phyloP scores from a whole-genome alignment of 2,888 invertebrate species.

The Bimastos eiseni region DNA sequence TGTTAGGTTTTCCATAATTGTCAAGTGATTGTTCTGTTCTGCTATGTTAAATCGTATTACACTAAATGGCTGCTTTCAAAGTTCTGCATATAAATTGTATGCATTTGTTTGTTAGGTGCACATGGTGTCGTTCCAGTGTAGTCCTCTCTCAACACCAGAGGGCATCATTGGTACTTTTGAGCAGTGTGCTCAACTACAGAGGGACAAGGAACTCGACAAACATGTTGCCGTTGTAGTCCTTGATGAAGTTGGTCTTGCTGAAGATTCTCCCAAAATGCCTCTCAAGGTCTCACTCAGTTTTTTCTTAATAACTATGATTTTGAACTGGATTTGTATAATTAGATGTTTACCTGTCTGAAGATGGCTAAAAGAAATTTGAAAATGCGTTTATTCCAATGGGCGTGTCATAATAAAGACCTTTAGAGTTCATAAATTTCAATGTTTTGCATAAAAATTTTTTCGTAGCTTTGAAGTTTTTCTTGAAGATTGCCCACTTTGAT shows the following conservation, averaged over 20 bases:
- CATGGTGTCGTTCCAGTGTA: constrained; percentile 59
- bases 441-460: too few species aligned
- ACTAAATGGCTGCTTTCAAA: too few species aligned
- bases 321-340: too few species aligned
- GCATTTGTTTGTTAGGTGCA: constrained; percentile 46
- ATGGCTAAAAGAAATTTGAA: too few species aligned
- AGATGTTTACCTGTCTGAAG: too few species aligned
- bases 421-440: too few species aligned
- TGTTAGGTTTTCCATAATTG: too few species aligned
- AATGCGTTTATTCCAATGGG: too few species aligned
- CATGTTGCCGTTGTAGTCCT: constrained; percentile 57
- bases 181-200: constrained; percentile 55
- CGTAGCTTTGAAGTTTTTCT: too few species aligned
- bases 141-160: constrained; percentile 55
- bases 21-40: not conserved
- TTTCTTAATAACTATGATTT: constrained; percentile 4
- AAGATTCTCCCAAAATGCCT: constrained; percentile 58
- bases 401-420: too few species aligned
- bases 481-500: too few species aligned
- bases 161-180: constrained; percentile 55
- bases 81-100: not conserved
- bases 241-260: constrained; percentile 59
- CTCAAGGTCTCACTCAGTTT: constrained; percentile 50
- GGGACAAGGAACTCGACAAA: constrained; percentile 50
- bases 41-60: not conserved